These are phyloP conservation scores for Actinemys pallida DNA, from an alignment of 2,113 vertebrate genomes.

Conservation along the genomic window DNA sequence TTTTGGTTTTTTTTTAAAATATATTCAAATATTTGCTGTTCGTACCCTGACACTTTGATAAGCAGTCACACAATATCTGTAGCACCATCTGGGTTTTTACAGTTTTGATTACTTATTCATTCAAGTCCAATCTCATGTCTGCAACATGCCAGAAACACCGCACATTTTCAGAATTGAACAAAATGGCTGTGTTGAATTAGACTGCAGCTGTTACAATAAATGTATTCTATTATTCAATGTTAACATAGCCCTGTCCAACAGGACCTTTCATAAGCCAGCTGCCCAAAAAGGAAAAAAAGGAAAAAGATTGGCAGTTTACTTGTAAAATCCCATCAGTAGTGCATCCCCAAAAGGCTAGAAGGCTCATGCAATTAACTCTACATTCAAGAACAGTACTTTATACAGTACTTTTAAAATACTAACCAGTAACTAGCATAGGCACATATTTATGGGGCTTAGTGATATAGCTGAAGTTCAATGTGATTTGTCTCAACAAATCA, in stretches of 20 bases:
- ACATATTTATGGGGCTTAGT: not conserved
- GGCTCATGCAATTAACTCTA: not conserved
- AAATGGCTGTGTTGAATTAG: not conserved
- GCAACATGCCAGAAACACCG: not conserved
- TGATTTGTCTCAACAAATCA: constrained; percentile 10
- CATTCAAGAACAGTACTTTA: not conserved
- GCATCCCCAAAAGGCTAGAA: not conserved
- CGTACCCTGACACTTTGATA: not conserved
- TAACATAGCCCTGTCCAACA: not conserved
- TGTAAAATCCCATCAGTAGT: not conserved
- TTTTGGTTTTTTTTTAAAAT: not conserved
- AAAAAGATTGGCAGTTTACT: not conserved
- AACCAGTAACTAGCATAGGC: not conserved
- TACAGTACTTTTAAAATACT: not conserved
- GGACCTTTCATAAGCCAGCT: not conserved
- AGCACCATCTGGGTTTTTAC: not conserved
- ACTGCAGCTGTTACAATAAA: constrained; percentile 28
- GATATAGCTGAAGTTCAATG: not conserved
- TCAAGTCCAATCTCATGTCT: not conserved
- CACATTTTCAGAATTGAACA: constrained; percentile 36
- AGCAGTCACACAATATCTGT: not conserved
- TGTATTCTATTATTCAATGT: not conserved
- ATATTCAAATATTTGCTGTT: not conserved
- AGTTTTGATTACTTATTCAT: not conserved
- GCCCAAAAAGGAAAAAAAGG: not conserved